These are phyloP conservation scores for Calycopis cecrops DNA, from an alignment of 1,140 invertebrate genomes.

Conservation along the genomic window DNA sequence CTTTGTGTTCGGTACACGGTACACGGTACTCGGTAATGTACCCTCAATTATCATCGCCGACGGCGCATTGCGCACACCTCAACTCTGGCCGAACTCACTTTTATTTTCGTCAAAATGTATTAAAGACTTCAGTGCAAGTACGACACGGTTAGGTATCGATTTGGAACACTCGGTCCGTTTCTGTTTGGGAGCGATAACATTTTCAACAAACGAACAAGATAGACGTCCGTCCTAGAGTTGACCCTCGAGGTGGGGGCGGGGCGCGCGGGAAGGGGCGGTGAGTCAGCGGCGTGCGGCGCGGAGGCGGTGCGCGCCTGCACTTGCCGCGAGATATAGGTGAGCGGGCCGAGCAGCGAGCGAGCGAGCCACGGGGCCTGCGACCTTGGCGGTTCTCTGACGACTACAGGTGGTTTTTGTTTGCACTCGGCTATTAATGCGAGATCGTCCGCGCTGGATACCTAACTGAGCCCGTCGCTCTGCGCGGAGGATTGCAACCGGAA, in stretches of 20 bases:
- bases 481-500: constrained; percentile 50
- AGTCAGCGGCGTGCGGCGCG: constrained; percentile 49
- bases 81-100: constrained; percentile 16
- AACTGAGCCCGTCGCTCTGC: constrained; percentile 30
- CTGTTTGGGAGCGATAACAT: neutral
- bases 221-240: constrained; percentile 55
- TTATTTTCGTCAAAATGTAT: constrained; percentile 8
- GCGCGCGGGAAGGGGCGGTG: constrained; percentile 40
- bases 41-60: constrained; percentile 58
- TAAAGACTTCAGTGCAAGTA: neutral
- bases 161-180: neutral
- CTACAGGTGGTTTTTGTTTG: constrained; percentile 74
- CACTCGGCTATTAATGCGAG: constrained; percentile 39
- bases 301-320: constrained; percentile 55
- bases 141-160: neutral
- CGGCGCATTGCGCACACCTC: constrained; percentile 41
- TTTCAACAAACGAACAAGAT: constrained; percentile 29
- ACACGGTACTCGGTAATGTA: neutral
- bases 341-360: constrained; percentile 62
- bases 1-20: too few species aligned
- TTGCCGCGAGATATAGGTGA: constrained; percentile 72
- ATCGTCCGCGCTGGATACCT: constrained; percentile 42
- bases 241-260: constrained; percentile 36
- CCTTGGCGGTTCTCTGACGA: constrained; percentile 66
- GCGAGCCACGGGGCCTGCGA: constrained; percentile 62